A percentile compares a stretch with the other conserved stretches of the same genome.
Evolutionary conservation across 1,140 invertebrate genomes (phyloP).

Genomic region (Drosophila neocordata): DNA sequence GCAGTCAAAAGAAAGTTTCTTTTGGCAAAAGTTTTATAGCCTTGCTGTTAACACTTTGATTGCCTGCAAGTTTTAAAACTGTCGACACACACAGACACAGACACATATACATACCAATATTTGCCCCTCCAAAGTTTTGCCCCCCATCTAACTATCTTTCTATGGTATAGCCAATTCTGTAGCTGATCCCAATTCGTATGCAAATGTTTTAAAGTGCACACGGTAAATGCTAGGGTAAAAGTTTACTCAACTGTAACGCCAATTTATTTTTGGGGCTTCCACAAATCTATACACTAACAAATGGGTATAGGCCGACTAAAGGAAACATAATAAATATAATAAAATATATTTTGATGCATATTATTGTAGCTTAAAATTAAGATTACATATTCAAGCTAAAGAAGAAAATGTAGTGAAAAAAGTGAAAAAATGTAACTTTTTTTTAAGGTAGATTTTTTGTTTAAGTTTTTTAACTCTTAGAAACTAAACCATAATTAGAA

Average conservation of each 20-base stretch:
- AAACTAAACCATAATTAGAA: too few species aligned
- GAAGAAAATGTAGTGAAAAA: too few species aligned
- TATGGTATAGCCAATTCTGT: slow-evolving; percentile 15
- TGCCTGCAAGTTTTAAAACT: slow-evolving; percentile 66
- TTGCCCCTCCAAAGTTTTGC: slow-evolving; percentile 13
- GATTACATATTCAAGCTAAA: background rate
- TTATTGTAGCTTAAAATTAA: too few species aligned
- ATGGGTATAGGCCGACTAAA: background rate
- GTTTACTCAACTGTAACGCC: slow-evolving; percentile 57
- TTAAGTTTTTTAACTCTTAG: too few species aligned
- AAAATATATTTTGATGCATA: too few species aligned
- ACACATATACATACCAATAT: slow-evolving; percentile 9
- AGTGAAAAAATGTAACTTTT: too few species aligned
- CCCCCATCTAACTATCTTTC: slow-evolving; percentile 4
- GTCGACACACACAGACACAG: slow-evolving; percentile 21
- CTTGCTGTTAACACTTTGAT: slow-evolving; percentile 76
- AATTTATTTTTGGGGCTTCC: slow-evolving; percentile 49
- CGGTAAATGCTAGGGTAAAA: slow-evolving; percentile 46
- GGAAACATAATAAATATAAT: too few species aligned
- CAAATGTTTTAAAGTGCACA: slow-evolving; percentile 67
- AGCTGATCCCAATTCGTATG: slow-evolving; percentile 46
- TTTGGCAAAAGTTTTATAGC: slow-evolving; percentile 67
- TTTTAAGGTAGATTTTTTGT: too few species aligned
- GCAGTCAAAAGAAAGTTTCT: slow-evolving; percentile 56
- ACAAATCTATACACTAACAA: slow-evolving; percentile 36